Percentiles rank a stretch among this genome's conserved stretches.
Conservation (phyloP, 92 coral and sea anemone species). For the Parazoanthus darwini region DNA sequence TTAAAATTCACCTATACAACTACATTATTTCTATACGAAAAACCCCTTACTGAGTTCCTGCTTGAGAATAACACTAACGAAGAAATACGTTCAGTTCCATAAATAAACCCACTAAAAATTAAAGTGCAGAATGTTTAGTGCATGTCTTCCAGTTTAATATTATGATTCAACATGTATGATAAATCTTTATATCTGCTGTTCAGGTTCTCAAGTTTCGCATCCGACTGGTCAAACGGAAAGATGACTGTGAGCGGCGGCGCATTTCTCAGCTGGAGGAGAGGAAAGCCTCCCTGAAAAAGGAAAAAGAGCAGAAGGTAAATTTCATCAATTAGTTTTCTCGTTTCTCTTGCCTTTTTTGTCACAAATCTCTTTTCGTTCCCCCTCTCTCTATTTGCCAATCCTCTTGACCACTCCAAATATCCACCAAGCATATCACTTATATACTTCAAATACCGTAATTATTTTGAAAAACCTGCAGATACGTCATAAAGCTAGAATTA, state of each 20-base stretch:
- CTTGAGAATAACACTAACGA: no score
- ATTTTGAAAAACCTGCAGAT: no score
- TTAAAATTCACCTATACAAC: no score
- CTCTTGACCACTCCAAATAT: not conserved
- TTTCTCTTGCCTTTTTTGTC: not conserved
- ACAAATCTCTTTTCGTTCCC: not conserved
- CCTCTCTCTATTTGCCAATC: not conserved
- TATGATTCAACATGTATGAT: not conserved
- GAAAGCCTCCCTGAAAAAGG: conserved; percentile 46
- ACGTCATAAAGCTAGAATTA: no score
- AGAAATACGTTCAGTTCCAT: no score
- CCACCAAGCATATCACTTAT: not conserved
- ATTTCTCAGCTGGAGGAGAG: conserved; percentile 50
- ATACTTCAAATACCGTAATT: no score
- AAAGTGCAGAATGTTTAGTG: not conserved
- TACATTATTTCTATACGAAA: no score
- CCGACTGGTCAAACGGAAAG: conserved; percentile 61
- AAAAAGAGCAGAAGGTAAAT: conserved; percentile 63
- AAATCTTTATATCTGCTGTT: not conserved
- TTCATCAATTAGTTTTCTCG: no score
- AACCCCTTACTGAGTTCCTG: no score
- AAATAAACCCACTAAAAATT: not conserved
- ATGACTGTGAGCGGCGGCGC: conserved; percentile 51
- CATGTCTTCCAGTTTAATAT: no score
- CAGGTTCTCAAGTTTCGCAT: conserved; percentile 67